Evolutionary conservation across 2,113 vertebrate genomes (phyloP), one percentile per base, ranked within the genome.

Genomic region (Benitochromis conjunctus): DNA sequence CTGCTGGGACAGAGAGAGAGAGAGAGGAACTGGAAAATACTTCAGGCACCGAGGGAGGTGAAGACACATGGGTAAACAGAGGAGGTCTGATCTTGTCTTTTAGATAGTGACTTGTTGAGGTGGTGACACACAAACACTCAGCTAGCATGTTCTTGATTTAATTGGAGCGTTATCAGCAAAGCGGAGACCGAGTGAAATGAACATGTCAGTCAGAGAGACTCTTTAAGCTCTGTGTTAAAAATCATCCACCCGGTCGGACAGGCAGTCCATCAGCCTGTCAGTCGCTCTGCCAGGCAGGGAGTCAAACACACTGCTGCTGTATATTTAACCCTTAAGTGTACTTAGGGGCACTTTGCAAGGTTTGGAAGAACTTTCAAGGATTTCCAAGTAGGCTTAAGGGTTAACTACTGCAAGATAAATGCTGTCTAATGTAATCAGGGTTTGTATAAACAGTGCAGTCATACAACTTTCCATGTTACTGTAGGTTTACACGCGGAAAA

Each of bases 1-100:
- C 90, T n/a, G 83, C 89, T 86, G 90, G 79, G 88, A 88, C 26
- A 26, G 26, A 26, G 26, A n/a, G 9, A 38, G 10, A 64, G 57
- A 29, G n/a, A 78, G 51, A 83, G 71, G 34, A 51, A 79, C 81
- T 13, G 62, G 58, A 8, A 29, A 80, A 77, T 2, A 55, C 9
- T 79, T 69, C 38, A 69, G 43, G 62, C 18, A 62, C 9, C 1
- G 57, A 81, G 54, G 62, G 71, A 66, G 24, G 55, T 5, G 4
- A 46, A 71, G 64, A 53, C 24, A 1, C 11, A 5, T 4, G 38
- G 76, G 51, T 5, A 7, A 26, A 14, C 5, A 21, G 19, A 9
- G 60, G 46, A 55, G 55, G 80, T 57, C 51, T 71, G 88, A 87
- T 82, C 82, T 85, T 29, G 64, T 57, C 36, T 41, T 69, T 21